These are phyloP conservation scores for Seriola rivoliana DNA, from an alignment of 2,113 vertebrate genomes.

Conservation along the genomic window DNA sequence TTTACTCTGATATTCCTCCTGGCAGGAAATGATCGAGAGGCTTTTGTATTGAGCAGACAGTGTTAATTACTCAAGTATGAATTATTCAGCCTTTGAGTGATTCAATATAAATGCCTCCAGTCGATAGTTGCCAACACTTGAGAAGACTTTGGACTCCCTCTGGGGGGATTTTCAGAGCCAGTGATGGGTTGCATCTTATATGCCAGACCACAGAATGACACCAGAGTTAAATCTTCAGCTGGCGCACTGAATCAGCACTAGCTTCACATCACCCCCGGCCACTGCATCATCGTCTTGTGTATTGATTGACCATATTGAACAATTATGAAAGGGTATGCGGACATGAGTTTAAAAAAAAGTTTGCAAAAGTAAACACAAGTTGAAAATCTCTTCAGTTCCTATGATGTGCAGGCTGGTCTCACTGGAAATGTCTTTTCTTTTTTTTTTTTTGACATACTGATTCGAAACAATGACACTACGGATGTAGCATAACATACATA, in stretches of 20 bases:
- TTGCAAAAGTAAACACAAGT: too few species aligned
- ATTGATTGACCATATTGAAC: slow-evolving; percentile 13
- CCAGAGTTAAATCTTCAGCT: slow-evolving; percentile 54
- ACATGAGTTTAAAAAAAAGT: not conserved
- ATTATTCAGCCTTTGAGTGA: slow-evolving; percentile 82
- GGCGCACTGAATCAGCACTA: slow-evolving; percentile 59
- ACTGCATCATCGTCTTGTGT: slow-evolving; percentile 15
- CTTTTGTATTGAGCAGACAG: slow-evolving; percentile 60
- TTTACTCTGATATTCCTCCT: slow-evolving; percentile 23
- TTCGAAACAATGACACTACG: not conserved
- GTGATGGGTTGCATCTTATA: slow-evolving; percentile 46
- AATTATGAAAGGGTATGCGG: slow-evolving; percentile 7
- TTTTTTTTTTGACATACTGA: too few species aligned
- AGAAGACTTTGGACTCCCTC: slow-evolving; percentile 74
- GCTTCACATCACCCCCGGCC: not conserved
- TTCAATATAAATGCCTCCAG: slow-evolving; percentile 72
- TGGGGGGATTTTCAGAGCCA: slow-evolving; percentile 54
- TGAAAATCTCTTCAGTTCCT: not conserved
- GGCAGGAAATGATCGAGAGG: slow-evolving; percentile 41
- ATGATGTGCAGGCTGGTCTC: not conserved
- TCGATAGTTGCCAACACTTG: slow-evolving; percentile 77
- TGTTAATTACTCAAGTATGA: slow-evolving; percentile 81
- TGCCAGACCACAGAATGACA: slow-evolving; percentile 63
- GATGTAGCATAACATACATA: not conserved
- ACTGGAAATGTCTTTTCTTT: not conserved